A percentile compares a stretch with the other conserved stretches of the same genome.
Conservation (phyloP, 2,888 invertebrate species). For the Bimastos eiseni region DNA sequence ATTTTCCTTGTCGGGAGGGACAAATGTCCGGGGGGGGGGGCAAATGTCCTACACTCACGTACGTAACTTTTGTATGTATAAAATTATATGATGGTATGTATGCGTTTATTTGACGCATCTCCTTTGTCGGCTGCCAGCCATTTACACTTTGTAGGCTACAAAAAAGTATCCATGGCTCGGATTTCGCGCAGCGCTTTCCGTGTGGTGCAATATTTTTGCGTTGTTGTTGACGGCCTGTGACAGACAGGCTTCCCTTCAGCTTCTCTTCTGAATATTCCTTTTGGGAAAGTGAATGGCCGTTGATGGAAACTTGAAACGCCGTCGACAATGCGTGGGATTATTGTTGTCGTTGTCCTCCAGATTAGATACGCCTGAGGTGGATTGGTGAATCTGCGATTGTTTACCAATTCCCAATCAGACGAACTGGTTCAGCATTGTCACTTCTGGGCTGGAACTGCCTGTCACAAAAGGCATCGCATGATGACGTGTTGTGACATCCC, state of each 20-base stretch:
- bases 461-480: not conserved
- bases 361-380: not conserved
- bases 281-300: not conserved
- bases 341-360: not conserved
- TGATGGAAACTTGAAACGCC: not conserved
- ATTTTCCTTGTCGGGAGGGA: no score
- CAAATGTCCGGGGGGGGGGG: no score
- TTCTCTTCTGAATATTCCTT: not conserved
- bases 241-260: not conserved
- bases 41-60: no score
- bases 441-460: not conserved
- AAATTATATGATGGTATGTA: no score
- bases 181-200: not conserved
- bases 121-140: not conserved
- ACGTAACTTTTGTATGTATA: no score
- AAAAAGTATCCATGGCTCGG: not conserved
- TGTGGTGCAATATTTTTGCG: not conserved
- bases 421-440: not conserved
- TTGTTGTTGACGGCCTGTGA: not conserved
- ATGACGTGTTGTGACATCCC: conserved; percentile 13
- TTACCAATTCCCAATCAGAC: not conserved
- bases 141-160: not conserved
- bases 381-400: conserved; percentile 13
- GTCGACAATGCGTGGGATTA: not conserved
- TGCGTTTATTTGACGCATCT: no score